Evolutionary conservation across 2,113 vertebrate species (phyloP), one percentile per base, ranked within the genome.

Genomic region (Tyrannus savana): DNA sequence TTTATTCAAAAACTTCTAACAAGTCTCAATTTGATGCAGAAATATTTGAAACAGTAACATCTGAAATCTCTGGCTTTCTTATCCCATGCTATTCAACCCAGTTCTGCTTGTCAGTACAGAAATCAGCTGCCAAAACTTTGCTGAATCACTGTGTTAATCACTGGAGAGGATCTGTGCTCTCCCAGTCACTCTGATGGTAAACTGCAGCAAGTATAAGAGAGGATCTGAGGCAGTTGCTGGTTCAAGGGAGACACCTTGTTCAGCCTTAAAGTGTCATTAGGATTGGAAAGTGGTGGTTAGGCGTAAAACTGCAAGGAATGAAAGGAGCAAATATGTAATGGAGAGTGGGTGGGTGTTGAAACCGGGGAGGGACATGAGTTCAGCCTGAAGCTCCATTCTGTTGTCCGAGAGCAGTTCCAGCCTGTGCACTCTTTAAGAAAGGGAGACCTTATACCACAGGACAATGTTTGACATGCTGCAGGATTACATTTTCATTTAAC

Each of bases 1-100:
- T 60, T 73, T 42, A 42, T 67, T 94, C 52, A 55, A 49, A 69
- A 90, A 60, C 56, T 89, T 93, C 95, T 85, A 94, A 93, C 24
- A 31, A 73, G 16, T 71, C 50, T 64, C 78, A 22, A 41, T 84
- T 91, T 60, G 66, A 78, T 68, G 60, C 25, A 56, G 9, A 15
- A 89, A 64, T 52, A 62, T 41, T 58, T 49, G 64, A 89, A 42
- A 46, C 17, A 50, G 28, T 14, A 83, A 33, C 64, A 86, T 50
- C 74, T 76, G 50, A 55, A 62, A 59, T 83, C 72, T 58, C 41
- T 49, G 35, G 8, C 18, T 90, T 84, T 94, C 23, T 85, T 33
- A 80, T 80, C 30, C 55, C 33, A 15, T 62, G 60, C 47, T 85
- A 66, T 69, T 22, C 47, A 90, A 63, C 50, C 33, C 31, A 74